Evolutionary conservation across 2,888 invertebrate species (phyloP).

Genomic region (Nebria brevicollis): DNA sequence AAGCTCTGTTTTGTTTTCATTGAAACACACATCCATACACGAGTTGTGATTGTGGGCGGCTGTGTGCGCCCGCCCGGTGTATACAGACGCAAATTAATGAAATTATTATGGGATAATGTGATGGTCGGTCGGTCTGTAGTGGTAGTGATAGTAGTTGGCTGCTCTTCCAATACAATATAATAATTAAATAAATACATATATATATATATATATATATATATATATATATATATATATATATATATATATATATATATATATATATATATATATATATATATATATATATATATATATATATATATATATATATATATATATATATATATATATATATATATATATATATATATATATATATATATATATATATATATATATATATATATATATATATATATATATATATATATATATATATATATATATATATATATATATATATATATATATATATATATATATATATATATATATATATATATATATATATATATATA

Average conservation of each 20-base stretch:
- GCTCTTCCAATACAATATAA: constrained; percentile 45
- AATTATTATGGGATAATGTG: constrained; percentile 46
- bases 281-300: constrained; percentile 46
- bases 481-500: constrained; percentile 46
- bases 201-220: constrained; percentile 47
- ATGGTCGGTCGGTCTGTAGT: constrained; percentile 5
- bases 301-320: constrained; percentile 46
- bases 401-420: constrained; percentile 46
- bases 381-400: constrained; percentile 47
- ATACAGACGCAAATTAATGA: constrained; percentile 25
- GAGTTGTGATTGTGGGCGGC: neutral
- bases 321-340: constrained; percentile 47
- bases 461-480: constrained; percentile 46
- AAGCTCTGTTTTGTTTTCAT: constrained; percentile 11
- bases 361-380: constrained; percentile 46
- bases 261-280: constrained; percentile 47
- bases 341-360: constrained; percentile 46
- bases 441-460: constrained; percentile 47
- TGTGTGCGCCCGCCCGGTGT: neutral
- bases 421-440: constrained; percentile 46
- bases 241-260: constrained; percentile 46
- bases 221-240: constrained; percentile 46
- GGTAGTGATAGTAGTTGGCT: too few species aligned
- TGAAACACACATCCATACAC: neutral
- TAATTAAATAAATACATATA: constrained; percentile 48